A percentile compares a stretch with the other conserved stretches of the same genome.
These are phyloP conservation scores for Philhelius pedissequus DNA, from an alignment of 2,888 invertebrate genomes.

Conservation along the genomic window DNA sequence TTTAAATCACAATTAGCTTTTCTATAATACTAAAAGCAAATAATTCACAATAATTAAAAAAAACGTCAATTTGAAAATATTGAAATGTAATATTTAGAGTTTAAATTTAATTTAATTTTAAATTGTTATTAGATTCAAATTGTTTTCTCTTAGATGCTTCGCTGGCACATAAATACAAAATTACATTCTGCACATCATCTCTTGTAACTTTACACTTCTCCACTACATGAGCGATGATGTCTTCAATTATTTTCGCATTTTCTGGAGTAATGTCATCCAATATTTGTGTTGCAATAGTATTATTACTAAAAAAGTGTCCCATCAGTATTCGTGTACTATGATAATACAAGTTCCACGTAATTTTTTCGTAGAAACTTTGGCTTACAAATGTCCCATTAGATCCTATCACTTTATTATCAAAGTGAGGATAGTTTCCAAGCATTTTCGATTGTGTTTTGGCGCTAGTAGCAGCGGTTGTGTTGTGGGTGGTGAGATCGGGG, in stretches of 20 bases:
- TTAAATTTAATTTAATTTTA: no score
- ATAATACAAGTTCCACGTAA: slow-evolving; percentile 2
- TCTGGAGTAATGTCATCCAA: background rate
- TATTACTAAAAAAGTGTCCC: background rate
- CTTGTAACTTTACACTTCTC: background rate
- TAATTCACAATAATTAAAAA: no score
- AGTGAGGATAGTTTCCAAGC: background rate
- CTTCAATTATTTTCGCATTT: background rate
- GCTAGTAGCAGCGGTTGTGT: no score
- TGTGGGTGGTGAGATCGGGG: no score
- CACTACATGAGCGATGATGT: slow-evolving; percentile 6
- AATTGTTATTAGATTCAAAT: background rate
- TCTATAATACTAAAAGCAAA: no score
- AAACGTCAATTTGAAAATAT: no score
- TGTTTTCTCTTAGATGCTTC: background rate
- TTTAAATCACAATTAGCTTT: no score
- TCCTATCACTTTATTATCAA: background rate
- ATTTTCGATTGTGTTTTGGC: background rate
- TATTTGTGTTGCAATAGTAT: background rate
- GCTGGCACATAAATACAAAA: background rate
- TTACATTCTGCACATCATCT: background rate
- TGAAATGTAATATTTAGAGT: no score
- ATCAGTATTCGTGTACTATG: background rate
- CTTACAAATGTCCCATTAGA: slow-evolving; percentile 20
- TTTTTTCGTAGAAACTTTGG: background rate